Percentiles rank a stretch among this genome's conserved stretches.
phyloP scores from a whole-genome alignment of 2,113 vertebrate genomes.

The Ceyx margarethae region DNA sequence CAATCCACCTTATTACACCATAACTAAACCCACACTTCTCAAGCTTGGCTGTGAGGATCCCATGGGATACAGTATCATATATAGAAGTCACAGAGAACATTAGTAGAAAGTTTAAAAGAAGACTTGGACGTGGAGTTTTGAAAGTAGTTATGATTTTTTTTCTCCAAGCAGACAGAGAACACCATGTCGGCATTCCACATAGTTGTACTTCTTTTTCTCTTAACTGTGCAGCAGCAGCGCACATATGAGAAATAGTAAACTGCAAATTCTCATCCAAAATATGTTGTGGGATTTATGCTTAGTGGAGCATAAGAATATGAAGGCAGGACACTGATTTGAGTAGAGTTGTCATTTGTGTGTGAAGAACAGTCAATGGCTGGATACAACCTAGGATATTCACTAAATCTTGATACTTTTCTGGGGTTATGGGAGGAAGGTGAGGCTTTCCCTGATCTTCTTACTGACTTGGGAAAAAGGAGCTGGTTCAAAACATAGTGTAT shows the following conservation, averaged over 20 bases:
- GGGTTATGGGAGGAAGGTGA: not conserved
- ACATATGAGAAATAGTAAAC: not conserved
- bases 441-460: not conserved
- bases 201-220: not conserved
- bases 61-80: too few species aligned
- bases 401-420: not conserved
- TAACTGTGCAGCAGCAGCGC: not conserved
- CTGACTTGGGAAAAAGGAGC: not conserved
- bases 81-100: not conserved
- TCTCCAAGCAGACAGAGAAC: not conserved
- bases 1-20: too few species aligned
- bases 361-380: not conserved
- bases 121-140: not conserved
- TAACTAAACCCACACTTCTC: too few species aligned
- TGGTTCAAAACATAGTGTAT: not conserved
- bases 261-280: not conserved
- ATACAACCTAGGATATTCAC: not conserved
- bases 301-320: not conserved
- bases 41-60: too few species aligned
- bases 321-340: not conserved
- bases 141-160: not conserved
- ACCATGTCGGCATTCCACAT: not conserved
- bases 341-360: not conserved
- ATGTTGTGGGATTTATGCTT: fast-evolving
- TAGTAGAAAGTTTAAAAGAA: not conserved